These are phyloP conservation scores for Ethmia dodecea DNA, from an alignment of 2,888 invertebrate genomes.

Conservation along the genomic window DNA sequence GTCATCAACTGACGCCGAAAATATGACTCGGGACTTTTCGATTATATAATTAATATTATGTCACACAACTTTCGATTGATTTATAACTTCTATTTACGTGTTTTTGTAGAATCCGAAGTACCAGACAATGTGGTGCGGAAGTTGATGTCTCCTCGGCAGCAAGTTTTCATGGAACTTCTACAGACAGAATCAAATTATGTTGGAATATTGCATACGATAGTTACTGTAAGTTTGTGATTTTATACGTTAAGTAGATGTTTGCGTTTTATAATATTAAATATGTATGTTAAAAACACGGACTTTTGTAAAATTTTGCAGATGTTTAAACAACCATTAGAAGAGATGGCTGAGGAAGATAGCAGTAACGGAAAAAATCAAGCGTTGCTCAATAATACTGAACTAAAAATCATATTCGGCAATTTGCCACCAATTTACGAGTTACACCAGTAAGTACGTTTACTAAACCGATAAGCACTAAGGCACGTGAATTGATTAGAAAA, in stretches of 20 bases:
- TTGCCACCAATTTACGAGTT: constrained; percentile 96
- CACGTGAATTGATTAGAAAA: too few relatives aligned
- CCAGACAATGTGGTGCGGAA: constrained; percentile 81
- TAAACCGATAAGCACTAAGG: too few relatives aligned
- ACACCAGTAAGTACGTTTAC: constrained; percentile 85
- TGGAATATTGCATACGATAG: constrained; percentile 94
- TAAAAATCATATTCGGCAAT: constrained; percentile 96
- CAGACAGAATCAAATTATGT: constrained; percentile 99
- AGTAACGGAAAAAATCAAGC: constrained; percentile 80
- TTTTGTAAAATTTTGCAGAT: constrained; percentile 82
- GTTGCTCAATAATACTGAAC: constrained; percentile 92
- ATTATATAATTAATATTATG: too few relatives aligned
- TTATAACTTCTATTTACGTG: too few relatives aligned
- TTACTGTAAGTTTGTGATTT: constrained; percentile 87
- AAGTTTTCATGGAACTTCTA: constrained; percentile 93
- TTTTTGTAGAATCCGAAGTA: constrained; percentile 67
- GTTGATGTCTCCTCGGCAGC: constrained; percentile 85
- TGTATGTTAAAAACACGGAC: not conserved
- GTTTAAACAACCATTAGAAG: constrained; percentile 95
- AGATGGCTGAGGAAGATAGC: constrained; percentile 87
- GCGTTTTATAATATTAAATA: not conserved
- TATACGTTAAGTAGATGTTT: too few relatives aligned
- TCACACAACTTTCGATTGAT: too few relatives aligned
- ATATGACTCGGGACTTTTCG: too few relatives aligned
- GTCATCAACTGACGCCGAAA: too few relatives aligned